Evolutionary conservation across 2,113 vertebrate species (phyloP).

Genomic region (Aramus guarauna): DNA sequence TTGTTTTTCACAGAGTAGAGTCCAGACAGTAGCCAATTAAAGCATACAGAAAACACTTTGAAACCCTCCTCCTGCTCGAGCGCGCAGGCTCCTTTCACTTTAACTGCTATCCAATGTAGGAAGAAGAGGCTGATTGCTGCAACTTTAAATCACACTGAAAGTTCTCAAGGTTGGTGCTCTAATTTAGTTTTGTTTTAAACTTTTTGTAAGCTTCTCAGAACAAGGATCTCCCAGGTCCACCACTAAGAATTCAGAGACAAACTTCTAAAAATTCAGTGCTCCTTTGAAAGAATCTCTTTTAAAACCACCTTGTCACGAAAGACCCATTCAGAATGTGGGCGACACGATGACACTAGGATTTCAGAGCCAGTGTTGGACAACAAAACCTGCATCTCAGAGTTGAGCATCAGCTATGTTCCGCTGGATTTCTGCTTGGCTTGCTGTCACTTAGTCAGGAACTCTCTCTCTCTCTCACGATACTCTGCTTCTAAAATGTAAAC

Average conservation of each 20-base stretch:
- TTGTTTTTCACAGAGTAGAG: conserved; percentile 68
- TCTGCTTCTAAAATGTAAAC: conserved; percentile 53
- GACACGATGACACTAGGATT: conserved; percentile 66
- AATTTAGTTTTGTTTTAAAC: conserved; percentile 61
- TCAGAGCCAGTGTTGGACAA: conserved; percentile 72
- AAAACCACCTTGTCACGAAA: conserved; percentile 76
- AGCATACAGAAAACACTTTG: conserved; percentile 70
- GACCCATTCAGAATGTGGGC: conserved; percentile 75
- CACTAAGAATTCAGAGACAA: conserved; percentile 79
- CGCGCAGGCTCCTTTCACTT: conserved; percentile 55
- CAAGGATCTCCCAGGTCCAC: conserved; percentile 78
- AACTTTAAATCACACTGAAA: conserved; percentile 78
- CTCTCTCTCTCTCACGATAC: neutral
- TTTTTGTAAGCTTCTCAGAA: conserved; percentile 63
- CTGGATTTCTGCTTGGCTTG: conserved; percentile 39
- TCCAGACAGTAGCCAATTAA: conserved; percentile 77
- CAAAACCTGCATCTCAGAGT: conserved; percentile 82
- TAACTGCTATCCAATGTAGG: conserved; percentile 57
- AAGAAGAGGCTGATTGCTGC: conserved; percentile 75
- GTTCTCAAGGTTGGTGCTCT: conserved; percentile 77
- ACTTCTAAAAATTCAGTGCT: conserved; percentile 75
- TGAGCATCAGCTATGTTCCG: conserved; percentile 4
- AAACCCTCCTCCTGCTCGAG: conserved; percentile 71
- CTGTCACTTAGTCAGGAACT: conserved; percentile 32
- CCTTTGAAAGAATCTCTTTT: conserved; percentile 71